These are phyloP conservation scores for Oxystoma pomonae DNA, from an alignment of 2,888 invertebrate genomes.

Conservation along the genomic window DNA sequence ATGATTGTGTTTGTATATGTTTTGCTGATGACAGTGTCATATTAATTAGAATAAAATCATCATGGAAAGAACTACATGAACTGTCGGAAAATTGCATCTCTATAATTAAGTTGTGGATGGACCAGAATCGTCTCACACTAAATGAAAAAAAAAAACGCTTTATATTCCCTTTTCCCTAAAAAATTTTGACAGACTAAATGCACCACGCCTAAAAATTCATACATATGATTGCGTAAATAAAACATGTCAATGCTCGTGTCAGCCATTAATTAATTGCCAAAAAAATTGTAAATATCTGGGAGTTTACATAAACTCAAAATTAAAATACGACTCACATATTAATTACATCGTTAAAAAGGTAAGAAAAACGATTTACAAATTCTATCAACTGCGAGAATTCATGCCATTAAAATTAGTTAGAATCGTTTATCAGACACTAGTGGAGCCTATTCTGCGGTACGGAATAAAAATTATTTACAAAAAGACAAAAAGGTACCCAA, in stretches of 20 bases:
- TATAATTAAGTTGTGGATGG: no score
- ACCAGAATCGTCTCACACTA: no score
- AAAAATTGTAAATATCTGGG: no score
- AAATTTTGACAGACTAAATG: not conserved
- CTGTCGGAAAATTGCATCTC: no score
- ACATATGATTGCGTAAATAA: not conserved
- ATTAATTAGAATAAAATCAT: no score
- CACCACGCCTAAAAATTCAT: not conserved
- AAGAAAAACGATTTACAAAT: not conserved
- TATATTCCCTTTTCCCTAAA: not conserved
- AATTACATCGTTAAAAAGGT: not conserved
- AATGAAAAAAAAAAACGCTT: no score
- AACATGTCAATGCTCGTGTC: not conserved
- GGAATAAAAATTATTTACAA: not conserved
- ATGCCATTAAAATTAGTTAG: no score
- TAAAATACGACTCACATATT: not conserved
- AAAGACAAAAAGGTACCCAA: not conserved
- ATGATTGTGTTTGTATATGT: constrained; percentile 1
- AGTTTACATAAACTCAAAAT: not conserved
- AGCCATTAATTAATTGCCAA: no score
- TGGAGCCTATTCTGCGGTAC: no score
- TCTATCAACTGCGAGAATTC: no score
- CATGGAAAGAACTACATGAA: no score
- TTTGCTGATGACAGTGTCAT: not conserved
- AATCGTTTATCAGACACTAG: no score